Percentiles rank a stretch among this genome's conserved stretches.
phyloP scores from a whole-genome alignment of 2,888 invertebrate genomes.

The Dicycla oo region DNA sequence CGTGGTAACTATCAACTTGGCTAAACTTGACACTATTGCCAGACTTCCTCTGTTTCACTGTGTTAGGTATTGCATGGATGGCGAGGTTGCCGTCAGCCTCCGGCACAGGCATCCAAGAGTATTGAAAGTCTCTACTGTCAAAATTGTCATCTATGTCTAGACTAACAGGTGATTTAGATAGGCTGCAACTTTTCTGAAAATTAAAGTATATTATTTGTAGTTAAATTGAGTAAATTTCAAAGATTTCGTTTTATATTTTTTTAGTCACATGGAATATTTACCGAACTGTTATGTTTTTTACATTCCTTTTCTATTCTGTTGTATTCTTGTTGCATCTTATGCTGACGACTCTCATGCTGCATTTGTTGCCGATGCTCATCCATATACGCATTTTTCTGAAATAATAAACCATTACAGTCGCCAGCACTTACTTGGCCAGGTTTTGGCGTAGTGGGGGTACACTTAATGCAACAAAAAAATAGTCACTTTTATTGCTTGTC shows the following conservation, averaged over 20 bases:
- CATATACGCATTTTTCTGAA: conserved; percentile 81
- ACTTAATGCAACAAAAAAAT: too few species aligned
- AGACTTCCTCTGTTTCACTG: conserved; percentile 72
- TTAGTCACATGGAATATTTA: conserved; percentile 22
- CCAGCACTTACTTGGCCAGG: too few species aligned
- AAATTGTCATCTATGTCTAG: conserved; percentile 63
- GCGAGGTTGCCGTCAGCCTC: conserved; percentile 82
- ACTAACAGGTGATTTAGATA: conserved; percentile 72
- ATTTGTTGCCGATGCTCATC: conserved; percentile 78
- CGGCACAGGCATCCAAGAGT: conserved; percentile 88
- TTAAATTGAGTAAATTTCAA: not conserved
- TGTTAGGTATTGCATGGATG: conserved; percentile 82
- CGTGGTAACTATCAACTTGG: conserved; percentile 84
- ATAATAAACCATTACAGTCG: not conserved
- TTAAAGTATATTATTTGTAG: not conserved
- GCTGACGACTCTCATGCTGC: conserved; percentile 78
- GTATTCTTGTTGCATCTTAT: conserved; percentile 82
- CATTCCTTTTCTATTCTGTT: conserved; percentile 81
- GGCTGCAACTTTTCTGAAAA: conserved; percentile 71
- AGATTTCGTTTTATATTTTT: not conserved
- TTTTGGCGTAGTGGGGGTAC: too few species aligned
- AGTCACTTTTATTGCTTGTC: too few species aligned
- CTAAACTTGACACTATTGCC: conserved; percentile 84
- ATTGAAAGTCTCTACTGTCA: conserved; percentile 77
- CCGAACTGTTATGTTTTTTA: conserved; percentile 69